Base-by-base conservation (phyloP, 2,113 vertebrate genomes). In the Urocolius indicus region DNA sequence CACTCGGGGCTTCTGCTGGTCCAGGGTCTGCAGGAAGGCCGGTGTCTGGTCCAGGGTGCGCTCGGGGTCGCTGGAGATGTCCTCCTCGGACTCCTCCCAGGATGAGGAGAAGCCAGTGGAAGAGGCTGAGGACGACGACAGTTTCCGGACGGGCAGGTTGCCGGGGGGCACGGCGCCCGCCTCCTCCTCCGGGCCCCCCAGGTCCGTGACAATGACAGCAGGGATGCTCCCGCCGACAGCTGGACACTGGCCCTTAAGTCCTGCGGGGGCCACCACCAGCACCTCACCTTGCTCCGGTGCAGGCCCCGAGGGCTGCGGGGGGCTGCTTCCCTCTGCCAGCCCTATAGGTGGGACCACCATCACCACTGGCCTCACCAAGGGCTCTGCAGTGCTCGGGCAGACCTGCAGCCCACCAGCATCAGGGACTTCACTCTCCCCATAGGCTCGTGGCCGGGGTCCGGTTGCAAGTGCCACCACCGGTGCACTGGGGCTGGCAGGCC, bases 81-180 rank as follows among this genome's bases (percentile, higher is more conserved):
- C 99, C 73, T 99, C 99, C 93, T 99, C 99, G 0, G 99, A 99
- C 93, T 99, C 99, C 46, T 99, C 99, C 97, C 99, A 99, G 72
- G 99, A 99, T 2, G 99, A 99, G 59, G 99, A 99, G 97, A 99
- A 99, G 46, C 99, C 99, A 0, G 99, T 99, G 46, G 99, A 99
- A 69, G 99, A 99, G 12, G 99, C 98, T 0, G 99, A 99, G 38
- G 99, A 99, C 2, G 99, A 99, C 0, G 99, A 99, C 81, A 99
- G 98, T 94, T 99, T 99, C 94, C 99, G 97, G 71, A 99, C 84
- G 2, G 98, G 97, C 89, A 98, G 94, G 93, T 87, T 98, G 23
- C 97, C 94, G 23, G 86, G 97, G 36, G 98, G 96, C 97, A 98
- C 61, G 32, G 97, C 74, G 48, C 98, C 97, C 4, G 19, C 84